Conservation (phyloP, 2,113 vertebrate species). For the Phrynosoma platyrhinos region DNA sequence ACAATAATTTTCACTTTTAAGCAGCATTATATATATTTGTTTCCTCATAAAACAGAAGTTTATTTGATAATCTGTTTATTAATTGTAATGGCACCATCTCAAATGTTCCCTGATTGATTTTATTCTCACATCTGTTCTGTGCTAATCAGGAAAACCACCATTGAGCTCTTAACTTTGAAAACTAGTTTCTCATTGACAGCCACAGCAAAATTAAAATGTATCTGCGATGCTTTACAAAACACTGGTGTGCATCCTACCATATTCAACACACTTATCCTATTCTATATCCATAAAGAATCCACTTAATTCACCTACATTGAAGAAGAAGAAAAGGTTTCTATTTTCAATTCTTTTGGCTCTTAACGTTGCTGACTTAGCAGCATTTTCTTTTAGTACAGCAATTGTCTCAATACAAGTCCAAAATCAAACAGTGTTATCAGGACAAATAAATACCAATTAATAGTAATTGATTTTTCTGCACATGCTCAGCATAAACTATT, state of each 20-base stretch:
- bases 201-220: not conserved
- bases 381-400: not conserved
- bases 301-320: fast-evolving
- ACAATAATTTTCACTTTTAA: not conserved
- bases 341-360: not conserved
- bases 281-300: not conserved
- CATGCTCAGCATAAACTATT: slow-evolving; percentile 6
- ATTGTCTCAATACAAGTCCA: not conserved
- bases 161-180: not conserved
- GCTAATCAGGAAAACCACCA: not conserved
- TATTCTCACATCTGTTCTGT: not conserved
- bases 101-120: not conserved
- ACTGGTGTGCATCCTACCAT: not conserved
- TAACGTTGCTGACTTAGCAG: not conserved
- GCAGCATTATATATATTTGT: not conserved
- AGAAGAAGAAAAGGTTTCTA: not conserved
- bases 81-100: no score
- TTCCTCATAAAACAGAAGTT: not conserved
- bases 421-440: not conserved
- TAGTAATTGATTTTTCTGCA: not conserved
- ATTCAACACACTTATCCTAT: not conserved
- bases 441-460: slow-evolving; percentile 14
- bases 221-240: not conserved
- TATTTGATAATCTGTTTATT: not conserved
- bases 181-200: not conserved